Percentiles rank a stretch among this genome's conserved stretches.
These are phyloP conservation scores for Oriolus oriolus DNA, from an alignment of 2,113 vertebrate species.

Conservation along the genomic window DNA sequence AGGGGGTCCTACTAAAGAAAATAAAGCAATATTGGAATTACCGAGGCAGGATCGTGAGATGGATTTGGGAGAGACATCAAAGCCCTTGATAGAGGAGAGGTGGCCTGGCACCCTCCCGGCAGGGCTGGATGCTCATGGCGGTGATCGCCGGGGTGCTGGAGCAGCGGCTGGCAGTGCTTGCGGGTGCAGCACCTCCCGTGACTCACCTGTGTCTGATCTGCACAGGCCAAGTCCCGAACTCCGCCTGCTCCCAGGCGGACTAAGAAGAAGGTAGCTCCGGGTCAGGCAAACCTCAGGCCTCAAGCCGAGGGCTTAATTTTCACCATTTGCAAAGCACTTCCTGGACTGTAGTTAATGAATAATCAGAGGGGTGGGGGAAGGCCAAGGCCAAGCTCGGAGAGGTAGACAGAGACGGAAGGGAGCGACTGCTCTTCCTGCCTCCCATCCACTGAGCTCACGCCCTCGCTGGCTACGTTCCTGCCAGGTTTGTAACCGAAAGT, in stretches of 20 bases:
- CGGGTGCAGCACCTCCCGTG: neutral
- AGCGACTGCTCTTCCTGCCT: neutral
- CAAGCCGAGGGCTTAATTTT: neutral
- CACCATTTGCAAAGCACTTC: conserved; percentile 43
- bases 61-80: neutral
- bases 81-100: neutral
- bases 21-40: neutral
- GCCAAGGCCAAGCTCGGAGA: neutral
- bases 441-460: neutral
- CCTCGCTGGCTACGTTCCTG: conserved; percentile 17
- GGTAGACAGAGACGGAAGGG: conserved; percentile 9
- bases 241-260: neutral
- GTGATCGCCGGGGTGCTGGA: neutral
- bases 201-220: neutral
- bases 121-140: neutral
- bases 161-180: neutral
- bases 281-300: neutral
- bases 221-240: neutral
- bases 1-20: neutral
- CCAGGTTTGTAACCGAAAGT: neutral
- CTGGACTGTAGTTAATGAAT: conserved; percentile 49
- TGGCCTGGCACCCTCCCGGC: neutral
- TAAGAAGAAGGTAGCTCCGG: neutral
- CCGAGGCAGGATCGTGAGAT: neutral
- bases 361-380: conserved; percentile 10